Percentiles rank a stretch among this genome's conserved stretches.
phyloP scores from a whole-genome alignment of 1,140 invertebrate genomes.

The Aphis craccivora region DNA sequence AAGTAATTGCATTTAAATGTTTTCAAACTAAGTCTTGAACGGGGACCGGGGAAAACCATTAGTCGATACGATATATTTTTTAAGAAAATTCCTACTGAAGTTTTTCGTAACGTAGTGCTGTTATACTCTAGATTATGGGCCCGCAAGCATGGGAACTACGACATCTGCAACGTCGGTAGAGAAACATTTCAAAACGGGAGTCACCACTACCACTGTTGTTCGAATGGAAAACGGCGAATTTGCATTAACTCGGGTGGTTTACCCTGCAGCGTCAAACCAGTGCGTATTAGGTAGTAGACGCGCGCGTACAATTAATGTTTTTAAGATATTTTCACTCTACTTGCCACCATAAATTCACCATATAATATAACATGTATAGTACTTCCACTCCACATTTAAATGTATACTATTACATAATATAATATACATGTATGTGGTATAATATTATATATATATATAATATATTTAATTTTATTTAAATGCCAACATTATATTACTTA shows the following conservation, averaged over 20 bases:
- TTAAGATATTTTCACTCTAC: background rate
- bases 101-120: background rate
- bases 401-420: background rate
- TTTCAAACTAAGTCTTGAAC: background rate
- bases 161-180: background rate
- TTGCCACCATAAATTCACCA: background rate
- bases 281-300: background rate
- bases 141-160: constrained; percentile 34
- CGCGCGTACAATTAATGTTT: constrained; percentile 8
- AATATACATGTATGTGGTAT: background rate
- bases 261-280: background rate
- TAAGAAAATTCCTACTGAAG: background rate
- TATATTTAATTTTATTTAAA: background rate
- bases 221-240: constrained; percentile 40
- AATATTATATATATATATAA: too few relatives aligned
- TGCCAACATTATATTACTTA: background rate
- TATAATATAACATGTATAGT: background rate
- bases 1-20: background rate
- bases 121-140: background rate
- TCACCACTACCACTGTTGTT: background rate
- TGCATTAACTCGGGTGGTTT: constrained; percentile 35
- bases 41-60: background rate
- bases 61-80: background rate
- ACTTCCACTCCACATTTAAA: background rate
- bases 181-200: constrained; percentile 29